Evolutionary conservation across 1,140 invertebrate genomes (phyloP).

Genomic region (Triops cancriformis): DNA sequence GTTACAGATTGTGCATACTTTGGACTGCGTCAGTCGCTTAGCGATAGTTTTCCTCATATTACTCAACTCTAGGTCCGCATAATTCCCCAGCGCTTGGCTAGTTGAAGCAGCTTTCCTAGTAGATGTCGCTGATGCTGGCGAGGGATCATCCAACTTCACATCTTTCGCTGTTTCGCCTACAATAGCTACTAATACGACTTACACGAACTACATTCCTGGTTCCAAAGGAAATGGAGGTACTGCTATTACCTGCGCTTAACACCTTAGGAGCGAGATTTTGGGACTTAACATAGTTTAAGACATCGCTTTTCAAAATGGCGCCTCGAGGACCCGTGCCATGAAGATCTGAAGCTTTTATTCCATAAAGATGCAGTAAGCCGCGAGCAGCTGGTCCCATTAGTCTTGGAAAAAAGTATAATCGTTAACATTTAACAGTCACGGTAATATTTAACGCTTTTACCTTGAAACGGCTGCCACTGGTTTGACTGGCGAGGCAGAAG

Average conservation of each 20-base stretch:
- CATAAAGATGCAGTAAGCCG: conserved; percentile 51
- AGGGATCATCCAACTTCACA: neutral
- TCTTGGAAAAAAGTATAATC: conserved; percentile 21
- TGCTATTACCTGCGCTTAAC: conserved; percentile 33
- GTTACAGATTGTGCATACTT: conserved; percentile 36
- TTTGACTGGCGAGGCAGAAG: neutral
- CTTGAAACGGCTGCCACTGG: neutral
- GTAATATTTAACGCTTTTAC: neutral
- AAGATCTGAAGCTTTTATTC: conserved; percentile 44
- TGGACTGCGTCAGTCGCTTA: conserved; percentile 51
- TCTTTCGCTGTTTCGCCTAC: conserved; percentile 24
- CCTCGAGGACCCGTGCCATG: conserved; percentile 50
- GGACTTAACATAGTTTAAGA: conserved; percentile 48
- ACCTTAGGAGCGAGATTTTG: conserved; percentile 46
- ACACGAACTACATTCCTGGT: too few relatives aligned
- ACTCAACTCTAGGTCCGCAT: conserved; percentile 40
- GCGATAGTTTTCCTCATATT: conserved; percentile 46
- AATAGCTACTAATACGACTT: conserved; percentile 32
- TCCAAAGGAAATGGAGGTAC: conserved; percentile 1
- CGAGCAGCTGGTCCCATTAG: conserved; percentile 53
- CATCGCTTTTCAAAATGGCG: conserved; percentile 54
- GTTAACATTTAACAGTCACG: neutral
- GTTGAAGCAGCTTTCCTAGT: conserved; percentile 17
- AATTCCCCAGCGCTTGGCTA: conserved; percentile 23
- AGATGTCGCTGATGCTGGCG: conserved; percentile 26